Conservation (phyloP, 2,113 vertebrate species). For the Colossoma macropomum region DNA sequence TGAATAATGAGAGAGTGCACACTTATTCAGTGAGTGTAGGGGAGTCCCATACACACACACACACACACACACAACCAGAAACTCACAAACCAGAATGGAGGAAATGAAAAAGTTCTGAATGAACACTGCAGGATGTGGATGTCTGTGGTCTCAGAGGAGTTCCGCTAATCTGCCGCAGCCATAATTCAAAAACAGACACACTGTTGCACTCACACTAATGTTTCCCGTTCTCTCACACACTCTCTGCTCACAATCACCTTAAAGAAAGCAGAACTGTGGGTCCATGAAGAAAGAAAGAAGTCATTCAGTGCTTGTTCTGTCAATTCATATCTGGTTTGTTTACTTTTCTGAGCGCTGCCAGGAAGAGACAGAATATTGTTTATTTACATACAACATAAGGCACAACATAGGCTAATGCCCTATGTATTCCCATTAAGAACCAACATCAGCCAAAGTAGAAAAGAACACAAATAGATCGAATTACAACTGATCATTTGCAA, state of each 20-base stretch:
- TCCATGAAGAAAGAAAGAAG: neutral
- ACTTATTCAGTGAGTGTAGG: neutral
- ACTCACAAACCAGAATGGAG: conserved; percentile 51
- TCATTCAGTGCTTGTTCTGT: neutral
- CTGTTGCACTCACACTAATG: conserved; percentile 10
- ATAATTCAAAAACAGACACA: conserved; percentile 40
- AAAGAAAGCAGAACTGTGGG: conserved; percentile 28
- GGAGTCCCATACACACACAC: conserved; percentile 13
- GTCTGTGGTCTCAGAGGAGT: conserved; percentile 49
- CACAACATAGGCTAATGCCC: neutral
- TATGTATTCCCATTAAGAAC: neutral
- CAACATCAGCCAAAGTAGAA: neutral
- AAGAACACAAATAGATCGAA: no score
- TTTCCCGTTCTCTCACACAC: conserved; percentile 1
- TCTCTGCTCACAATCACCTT: neutral
- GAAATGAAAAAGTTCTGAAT: conserved; percentile 57
- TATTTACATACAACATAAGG: neutral
- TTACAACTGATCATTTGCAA: no score
- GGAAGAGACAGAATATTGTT: neutral
- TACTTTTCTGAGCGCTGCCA: neutral
- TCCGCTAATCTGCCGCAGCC: conserved; percentile 52
- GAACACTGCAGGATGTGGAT: conserved; percentile 52
- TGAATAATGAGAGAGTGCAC: conserved; percentile 9
- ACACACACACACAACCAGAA: conserved; percentile 18
- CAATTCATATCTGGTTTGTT: neutral